Evolutionary conservation across 2,797 vertebrate species (phyloP), one percentile per base, ranked within the genome.

Genomic region (Notolepis coatsorum): DNA sequence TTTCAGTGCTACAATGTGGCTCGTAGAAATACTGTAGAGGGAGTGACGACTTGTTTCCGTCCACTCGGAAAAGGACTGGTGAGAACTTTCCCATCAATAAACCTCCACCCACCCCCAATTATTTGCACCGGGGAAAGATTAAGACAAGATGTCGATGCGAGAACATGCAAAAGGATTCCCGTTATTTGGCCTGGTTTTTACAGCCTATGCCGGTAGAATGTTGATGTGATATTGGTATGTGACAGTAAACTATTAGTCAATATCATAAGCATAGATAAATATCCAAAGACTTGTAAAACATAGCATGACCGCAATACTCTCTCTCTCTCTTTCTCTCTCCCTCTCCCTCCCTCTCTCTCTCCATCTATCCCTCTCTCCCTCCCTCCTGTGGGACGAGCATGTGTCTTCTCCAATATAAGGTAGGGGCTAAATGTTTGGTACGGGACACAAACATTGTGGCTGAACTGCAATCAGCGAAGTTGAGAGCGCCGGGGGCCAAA

Each of bases 361-460:
- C n/a, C n/a, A n/a, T n/a, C n/a, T n/a, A n/a, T 18, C 7, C 10
- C 38, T 13, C 21, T 7, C 10, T 25, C 25, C n/a, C n/a, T 10
- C 13, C 18, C 38, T 18, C 8, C 10, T 45, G 28, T 41, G 54
- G 48, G 46, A 49, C 48, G 54, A 59, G 57, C 47, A 58, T 23
- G 28, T 3, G 41, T 46, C 45, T 17, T 7, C 28, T 62, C 57
- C 48, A 79, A 65, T 52, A 86, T n/a, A n/a, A n/a, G n/a, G n/a
- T n/a, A n/a, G n/a, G n/a, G n/a, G 81, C 79, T 84, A 81, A 82
- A 84, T 66, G 62, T 83, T 85, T 81, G 55, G 67, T 65, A 48
- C 0, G 1, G 27, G 37, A 8, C 21, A 17, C 55, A 67, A 74
- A 81, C 70, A 75, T 25, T 77, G 75, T n/a, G 66, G 71, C 48